phyloP scores from a whole-genome alignment of 1,140 invertebrate genomes.

The Capitella teleta region DNA sequence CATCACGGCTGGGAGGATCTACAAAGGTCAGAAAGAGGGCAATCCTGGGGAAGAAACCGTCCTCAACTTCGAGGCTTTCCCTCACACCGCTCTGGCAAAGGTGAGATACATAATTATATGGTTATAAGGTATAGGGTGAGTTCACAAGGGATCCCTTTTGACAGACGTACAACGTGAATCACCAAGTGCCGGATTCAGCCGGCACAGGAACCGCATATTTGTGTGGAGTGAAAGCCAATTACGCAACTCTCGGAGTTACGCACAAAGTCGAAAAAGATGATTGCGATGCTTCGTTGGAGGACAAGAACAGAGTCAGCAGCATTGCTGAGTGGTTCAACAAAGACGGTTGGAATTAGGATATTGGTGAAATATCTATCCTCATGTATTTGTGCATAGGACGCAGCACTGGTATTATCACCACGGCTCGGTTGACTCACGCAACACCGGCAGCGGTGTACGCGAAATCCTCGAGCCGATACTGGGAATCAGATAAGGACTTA shows the following conservation, averaged over 20 bases:
- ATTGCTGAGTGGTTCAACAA: slow-evolving; percentile 49
- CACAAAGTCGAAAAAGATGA: slow-evolving; percentile 49
- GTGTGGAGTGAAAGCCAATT: slow-evolving; percentile 73
- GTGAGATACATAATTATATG: not conserved
- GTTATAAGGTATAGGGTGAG: not conserved
- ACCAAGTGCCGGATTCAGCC: slow-evolving; percentile 79
- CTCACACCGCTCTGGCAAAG: slow-evolving; percentile 14
- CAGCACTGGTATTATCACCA: slow-evolving; percentile 75
- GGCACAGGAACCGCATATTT: slow-evolving; percentile 78
- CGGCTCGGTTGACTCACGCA: slow-evolving; percentile 77
- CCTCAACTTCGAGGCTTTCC: slow-evolving; percentile 11
- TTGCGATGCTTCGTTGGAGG: slow-evolving; percentile 15
- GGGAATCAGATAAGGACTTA: slow-evolving; percentile 28
- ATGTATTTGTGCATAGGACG: too few relatives aligned
- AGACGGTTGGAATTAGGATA: slow-evolving; percentile 21
- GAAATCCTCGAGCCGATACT: slow-evolving; percentile 50
- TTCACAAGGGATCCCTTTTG: slow-evolving; percentile 11
- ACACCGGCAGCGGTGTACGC: slow-evolving; percentile 75
- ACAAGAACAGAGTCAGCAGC: slow-evolving; percentile 46
- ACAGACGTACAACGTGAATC: slow-evolving; percentile 73
- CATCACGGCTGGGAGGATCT: slow-evolving; percentile 68
- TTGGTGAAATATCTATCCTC: too few relatives aligned
- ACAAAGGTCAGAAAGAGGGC: slow-evolving; percentile 42
- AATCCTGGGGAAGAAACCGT: slow-evolving; percentile 2
- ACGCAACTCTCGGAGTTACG: slow-evolving; percentile 64